Evolutionary conservation across 2,888 invertebrate genomes (phyloP).

Genomic region (Stenolophus ochropezus): DNA sequence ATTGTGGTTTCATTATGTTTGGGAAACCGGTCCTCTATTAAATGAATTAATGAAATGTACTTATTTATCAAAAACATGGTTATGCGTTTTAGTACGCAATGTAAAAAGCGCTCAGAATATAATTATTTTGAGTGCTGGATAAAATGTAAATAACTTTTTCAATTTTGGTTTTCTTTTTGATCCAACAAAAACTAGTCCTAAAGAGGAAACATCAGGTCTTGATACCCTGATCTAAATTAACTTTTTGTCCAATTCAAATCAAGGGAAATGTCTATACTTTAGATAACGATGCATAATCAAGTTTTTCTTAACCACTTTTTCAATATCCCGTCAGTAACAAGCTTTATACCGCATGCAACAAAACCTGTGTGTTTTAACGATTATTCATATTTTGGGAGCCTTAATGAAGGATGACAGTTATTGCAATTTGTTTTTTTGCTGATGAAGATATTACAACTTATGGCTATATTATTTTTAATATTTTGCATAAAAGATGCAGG

Average conservation of each 20-base stretch:
- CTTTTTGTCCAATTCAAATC: background rate
- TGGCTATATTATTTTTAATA: slow-evolving; percentile 31
- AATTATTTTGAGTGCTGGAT: too few species aligned
- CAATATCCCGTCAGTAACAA: background rate
- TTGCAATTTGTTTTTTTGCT: slow-evolving; percentile 12
- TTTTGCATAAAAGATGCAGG: slow-evolving; percentile 29
- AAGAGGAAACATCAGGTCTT: background rate
- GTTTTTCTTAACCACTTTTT: background rate
- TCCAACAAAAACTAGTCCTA: background rate
- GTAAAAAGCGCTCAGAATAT: too few species aligned
- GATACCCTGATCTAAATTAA: background rate
- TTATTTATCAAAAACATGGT: too few species aligned
- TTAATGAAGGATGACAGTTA: slow-evolving; percentile 40
- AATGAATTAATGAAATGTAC: too few species aligned
- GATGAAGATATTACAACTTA: slow-evolving; percentile 35
- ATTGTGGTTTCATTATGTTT: too few species aligned
- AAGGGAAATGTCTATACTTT: background rate
- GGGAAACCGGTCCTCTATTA: too few species aligned
- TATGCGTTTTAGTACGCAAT: too few species aligned
- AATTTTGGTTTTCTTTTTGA: background rate
- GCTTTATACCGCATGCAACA: too few species aligned
- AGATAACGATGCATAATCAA: background rate
- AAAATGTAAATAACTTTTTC: too few species aligned
- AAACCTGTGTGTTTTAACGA: background rate
- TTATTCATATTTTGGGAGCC: slow-evolving; percentile 2